A percentile compares a stretch with the other conserved stretches of the same genome.
phyloP scores from a whole-genome alignment of 2,113 vertebrate species.

The Heloderma charlesbogerti region DNA sequence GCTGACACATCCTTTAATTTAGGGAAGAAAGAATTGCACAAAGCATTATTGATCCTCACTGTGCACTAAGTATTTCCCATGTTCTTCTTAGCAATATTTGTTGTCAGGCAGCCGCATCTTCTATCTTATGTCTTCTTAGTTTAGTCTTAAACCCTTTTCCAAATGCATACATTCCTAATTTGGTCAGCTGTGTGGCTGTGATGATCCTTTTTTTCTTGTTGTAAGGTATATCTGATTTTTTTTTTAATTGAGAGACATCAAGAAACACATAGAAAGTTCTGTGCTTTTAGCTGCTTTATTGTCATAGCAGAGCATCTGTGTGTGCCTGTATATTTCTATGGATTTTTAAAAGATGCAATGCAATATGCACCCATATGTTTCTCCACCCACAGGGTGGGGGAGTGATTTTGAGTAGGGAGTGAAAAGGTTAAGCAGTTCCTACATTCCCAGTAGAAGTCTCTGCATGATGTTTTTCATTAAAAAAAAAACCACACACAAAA shows the following conservation, averaged over 20 bases:
- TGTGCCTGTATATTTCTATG: too few relatives aligned
- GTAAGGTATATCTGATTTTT: not conserved
- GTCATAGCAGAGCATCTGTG: not conserved
- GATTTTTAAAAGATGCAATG: not conserved
- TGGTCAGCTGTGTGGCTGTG: not conserved
- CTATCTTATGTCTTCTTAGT: constrained; percentile 35
- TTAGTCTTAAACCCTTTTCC: constrained; percentile 35
- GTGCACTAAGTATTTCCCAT: not conserved
- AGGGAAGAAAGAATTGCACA: constrained; percentile 12
- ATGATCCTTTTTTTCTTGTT: not conserved
- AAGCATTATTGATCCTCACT: constrained; percentile 50
- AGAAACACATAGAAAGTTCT: not conserved
- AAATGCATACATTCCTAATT: constrained; percentile 4
- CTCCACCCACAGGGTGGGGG: not conserved
- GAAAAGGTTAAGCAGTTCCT: not conserved
- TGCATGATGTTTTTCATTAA: not conserved
- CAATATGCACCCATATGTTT: not conserved
- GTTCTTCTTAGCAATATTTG: constrained; percentile 26
- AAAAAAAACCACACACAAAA: not conserved
- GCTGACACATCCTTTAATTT: constrained; percentile 42
- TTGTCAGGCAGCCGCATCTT: constrained; percentile 22
- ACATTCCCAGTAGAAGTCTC: not conserved
- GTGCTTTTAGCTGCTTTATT: not conserved
- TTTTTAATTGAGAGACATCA: not conserved
- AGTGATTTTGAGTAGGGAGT: not conserved